Conservation (phyloP, 2,888 invertebrate species). For the Caenorhabditis virilis region DNA sequence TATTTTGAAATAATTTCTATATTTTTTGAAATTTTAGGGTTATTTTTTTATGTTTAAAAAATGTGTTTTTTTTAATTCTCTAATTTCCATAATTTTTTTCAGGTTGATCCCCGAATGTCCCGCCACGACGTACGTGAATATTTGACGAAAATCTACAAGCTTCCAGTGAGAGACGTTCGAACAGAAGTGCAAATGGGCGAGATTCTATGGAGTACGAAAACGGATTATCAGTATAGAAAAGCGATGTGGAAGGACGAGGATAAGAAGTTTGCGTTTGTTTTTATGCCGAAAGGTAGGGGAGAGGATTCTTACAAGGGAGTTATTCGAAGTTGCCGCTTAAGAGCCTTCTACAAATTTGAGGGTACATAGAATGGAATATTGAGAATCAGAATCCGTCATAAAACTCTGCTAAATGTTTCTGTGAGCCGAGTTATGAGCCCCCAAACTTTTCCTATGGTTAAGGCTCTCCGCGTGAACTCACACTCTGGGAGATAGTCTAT, state of each 20-base stretch:
- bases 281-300: slow-evolving; percentile 46
- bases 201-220: slow-evolving; percentile 54
- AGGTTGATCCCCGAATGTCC: slow-evolving; percentile 77
- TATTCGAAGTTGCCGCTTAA: too few species aligned
- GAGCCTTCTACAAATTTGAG: too few species aligned
- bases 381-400: too few species aligned
- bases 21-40: too few species aligned
- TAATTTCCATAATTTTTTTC: slow-evolving; percentile 26
- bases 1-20: too few species aligned
- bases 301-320: not conserved
- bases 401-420: too few species aligned
- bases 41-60: slow-evolving; percentile 4
- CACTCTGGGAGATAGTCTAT: too few species aligned
- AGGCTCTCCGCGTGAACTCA: too few species aligned
- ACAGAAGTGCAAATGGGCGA: slow-evolving; percentile 72
- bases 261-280: slow-evolving; percentile 66
- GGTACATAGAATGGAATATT: too few species aligned
- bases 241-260: slow-evolving; percentile 68
- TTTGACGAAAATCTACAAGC: slow-evolving; percentile 89
- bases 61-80: slow-evolving; percentile 6
- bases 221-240: slow-evolving; percentile 50
- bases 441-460: too few species aligned
- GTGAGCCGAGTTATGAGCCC: too few species aligned
- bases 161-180: slow-evolving; percentile 80
- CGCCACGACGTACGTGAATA: slow-evolving; percentile 87